Conservation (phyloP, 2,888 invertebrate genomes). For the Kuschelorhynchus macadamiae region DNA sequence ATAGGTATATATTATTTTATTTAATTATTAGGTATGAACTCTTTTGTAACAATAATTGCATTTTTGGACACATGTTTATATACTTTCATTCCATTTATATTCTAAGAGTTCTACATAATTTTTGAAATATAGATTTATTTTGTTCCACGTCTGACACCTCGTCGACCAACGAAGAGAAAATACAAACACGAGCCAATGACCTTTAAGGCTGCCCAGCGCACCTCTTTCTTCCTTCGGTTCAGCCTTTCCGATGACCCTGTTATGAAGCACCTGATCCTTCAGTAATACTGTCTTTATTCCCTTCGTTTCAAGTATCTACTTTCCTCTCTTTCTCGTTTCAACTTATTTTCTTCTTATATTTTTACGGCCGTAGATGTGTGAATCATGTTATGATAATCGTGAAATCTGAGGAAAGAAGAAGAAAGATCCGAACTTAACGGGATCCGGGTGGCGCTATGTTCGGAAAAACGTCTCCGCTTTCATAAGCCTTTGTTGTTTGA, state of each 20-base stretch:
- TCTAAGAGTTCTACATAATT: too few relatives aligned
- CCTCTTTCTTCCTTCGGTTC: conserved; percentile 39
- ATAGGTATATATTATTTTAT: too few relatives aligned
- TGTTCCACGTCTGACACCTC: conserved; percentile 20
- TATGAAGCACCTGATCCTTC: conserved; percentile 40
- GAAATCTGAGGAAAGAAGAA: conserved; percentile 35
- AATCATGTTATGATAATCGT: conserved; percentile 46
- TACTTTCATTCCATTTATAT: too few relatives aligned
- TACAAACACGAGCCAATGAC: conserved; percentile 46
- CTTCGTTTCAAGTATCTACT: not conserved
- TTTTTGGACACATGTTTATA: too few relatives aligned
- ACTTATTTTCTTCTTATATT: conserved; percentile 24
- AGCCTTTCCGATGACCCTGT: conserved; percentile 42
- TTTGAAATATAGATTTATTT: too few relatives aligned
- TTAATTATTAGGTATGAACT: too few relatives aligned
- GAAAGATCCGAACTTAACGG: conserved; percentile 24
- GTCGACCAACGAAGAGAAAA: conserved; percentile 34
- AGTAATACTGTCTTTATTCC: conserved; percentile 1
- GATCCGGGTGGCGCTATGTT: conserved; percentile 23
- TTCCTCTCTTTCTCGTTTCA: conserved; percentile 18
- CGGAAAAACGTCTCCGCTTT: not conserved
- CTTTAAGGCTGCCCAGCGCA: conserved; percentile 42
- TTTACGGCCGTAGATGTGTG: conserved; percentile 21
- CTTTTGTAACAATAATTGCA: too few relatives aligned
- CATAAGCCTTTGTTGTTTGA: too few relatives aligned